A percentile compares a stretch with the other conserved stretches of the same genome.
Conservation (phyloP, 2,113 vertebrate species). For the Pseudorasbora parva region DNA sequence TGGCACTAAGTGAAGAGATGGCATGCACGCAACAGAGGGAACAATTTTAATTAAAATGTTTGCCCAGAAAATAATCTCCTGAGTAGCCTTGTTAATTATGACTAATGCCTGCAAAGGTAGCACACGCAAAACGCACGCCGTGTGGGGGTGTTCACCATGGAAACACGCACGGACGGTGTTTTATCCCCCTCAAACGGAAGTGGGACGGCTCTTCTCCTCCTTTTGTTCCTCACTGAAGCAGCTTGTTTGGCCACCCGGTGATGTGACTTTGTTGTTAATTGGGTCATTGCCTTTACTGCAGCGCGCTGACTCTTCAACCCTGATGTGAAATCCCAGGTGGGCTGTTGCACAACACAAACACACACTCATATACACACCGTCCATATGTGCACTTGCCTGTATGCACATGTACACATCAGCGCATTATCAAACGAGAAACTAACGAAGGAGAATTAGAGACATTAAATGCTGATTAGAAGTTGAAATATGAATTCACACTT, state of each 20-base stretch:
- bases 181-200: slow-evolving; percentile 51
- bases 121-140: slow-evolving; percentile 43
- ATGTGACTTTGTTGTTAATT: slow-evolving; percentile 60
- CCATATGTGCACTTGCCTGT: not conserved
- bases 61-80: slow-evolving; percentile 76
- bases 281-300: slow-evolving; percentile 59
- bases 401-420: slow-evolving; percentile 13
- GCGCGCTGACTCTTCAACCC: slow-evolving; percentile 57
- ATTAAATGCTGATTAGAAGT: slow-evolving; percentile 31
- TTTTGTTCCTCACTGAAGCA: slow-evolving; percentile 60
- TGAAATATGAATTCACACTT: slow-evolving; percentile 33
- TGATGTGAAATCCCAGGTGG: slow-evolving; percentile 56
- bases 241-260: slow-evolving; percentile 58
- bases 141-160: slow-evolving; percentile 70
- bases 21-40: slow-evolving; percentile 73
- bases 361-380: slow-evolving; percentile 1
- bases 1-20: slow-evolving; percentile 74
- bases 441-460: slow-evolving; percentile 36
- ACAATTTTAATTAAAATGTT: slow-evolving; percentile 79
- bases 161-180: slow-evolving; percentile 62
- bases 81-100: slow-evolving; percentile 77
- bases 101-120: slow-evolving; percentile 71
- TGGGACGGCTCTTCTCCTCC: slow-evolving; percentile 36
- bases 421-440: slow-evolving; percentile 18
- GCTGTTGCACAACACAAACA: slow-evolving; percentile 18